These are phyloP conservation scores for Anguilla rostrata DNA, from an alignment of 2,113 vertebrate species.

Conservation along the genomic window DNA sequence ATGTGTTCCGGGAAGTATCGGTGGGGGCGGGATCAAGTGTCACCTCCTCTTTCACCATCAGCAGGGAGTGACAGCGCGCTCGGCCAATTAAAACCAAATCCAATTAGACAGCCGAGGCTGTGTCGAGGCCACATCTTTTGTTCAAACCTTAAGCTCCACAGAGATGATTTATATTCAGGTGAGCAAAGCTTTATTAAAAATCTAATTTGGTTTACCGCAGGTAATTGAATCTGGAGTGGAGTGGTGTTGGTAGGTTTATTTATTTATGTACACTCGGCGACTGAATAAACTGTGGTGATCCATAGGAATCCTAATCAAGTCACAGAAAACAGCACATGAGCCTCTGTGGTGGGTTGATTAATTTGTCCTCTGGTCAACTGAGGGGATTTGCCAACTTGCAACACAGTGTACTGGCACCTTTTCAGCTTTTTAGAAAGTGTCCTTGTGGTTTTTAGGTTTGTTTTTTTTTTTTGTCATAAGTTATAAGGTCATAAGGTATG, in stretches of 20 bases:
- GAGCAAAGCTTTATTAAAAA: conserved; percentile 12
- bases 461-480: no score
- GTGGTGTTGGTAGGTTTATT: background rate
- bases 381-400: background rate
- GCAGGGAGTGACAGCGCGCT: conserved; percentile 4
- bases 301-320: conserved; percentile 12
- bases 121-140: background rate
- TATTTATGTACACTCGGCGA: background rate
- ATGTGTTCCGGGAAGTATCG: background rate
- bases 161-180: conserved; percentile 15
- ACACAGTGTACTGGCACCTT: background rate
- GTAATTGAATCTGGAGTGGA: conserved; percentile 18
- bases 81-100: conserved; percentile 15
- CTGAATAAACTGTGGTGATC: background rate
- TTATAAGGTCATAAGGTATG: no score
- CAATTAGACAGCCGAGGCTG: background rate
- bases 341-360: background rate
- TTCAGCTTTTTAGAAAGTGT: background rate
- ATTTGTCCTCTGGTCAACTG: conserved; percentile 6
- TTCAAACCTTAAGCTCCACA: background rate
- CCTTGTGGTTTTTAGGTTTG: background rate
- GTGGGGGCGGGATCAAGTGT: conserved; percentile 7
- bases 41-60: conserved; percentile 1
- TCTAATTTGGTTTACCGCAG: conserved; percentile 13
- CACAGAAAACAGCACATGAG: background rate